phyloP scores from a whole-genome alignment of 2,113 vertebrate species.

The Arvicanthis niloticus region DNA sequence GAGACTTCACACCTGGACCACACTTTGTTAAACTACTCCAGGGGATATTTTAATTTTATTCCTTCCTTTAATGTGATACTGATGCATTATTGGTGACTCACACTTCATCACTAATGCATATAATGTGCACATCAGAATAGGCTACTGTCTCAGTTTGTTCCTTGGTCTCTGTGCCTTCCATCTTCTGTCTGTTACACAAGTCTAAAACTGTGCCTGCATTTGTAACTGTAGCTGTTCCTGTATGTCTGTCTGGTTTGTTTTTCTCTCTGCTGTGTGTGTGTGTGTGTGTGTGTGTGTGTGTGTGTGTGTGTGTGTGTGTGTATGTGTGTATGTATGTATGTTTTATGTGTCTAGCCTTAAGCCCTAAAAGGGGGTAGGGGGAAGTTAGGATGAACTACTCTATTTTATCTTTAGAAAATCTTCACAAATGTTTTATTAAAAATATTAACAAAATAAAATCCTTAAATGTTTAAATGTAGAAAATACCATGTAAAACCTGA shows the following conservation, averaged over 20 bases:
- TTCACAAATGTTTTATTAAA: background rate
- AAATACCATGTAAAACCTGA: background rate
- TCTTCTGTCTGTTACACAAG: background rate
- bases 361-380: too few relatives aligned
- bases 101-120: background rate
- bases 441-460: background rate
- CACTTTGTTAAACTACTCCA: background rate
- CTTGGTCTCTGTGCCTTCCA: background rate
- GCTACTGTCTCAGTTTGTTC: background rate
- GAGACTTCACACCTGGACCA: background rate
- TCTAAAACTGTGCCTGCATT: background rate
- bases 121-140: background rate
- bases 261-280: background rate
- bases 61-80: too few relatives aligned
- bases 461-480: background rate
- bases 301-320: background rate
- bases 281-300: background rate
- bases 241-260: too few relatives aligned
- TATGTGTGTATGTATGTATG: background rate
- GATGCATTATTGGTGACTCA: background rate
- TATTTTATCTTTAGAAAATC: constrained; percentile 26
- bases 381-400: background rate
- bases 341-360: background rate
- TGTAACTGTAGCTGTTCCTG: background rate
- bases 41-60: background rate